A percentile compares a stretch with the other conserved stretches of the same genome.
phyloP scores from a whole-genome alignment of 1,140 invertebrate genomes.

The Bombus terrestris region DNA sequence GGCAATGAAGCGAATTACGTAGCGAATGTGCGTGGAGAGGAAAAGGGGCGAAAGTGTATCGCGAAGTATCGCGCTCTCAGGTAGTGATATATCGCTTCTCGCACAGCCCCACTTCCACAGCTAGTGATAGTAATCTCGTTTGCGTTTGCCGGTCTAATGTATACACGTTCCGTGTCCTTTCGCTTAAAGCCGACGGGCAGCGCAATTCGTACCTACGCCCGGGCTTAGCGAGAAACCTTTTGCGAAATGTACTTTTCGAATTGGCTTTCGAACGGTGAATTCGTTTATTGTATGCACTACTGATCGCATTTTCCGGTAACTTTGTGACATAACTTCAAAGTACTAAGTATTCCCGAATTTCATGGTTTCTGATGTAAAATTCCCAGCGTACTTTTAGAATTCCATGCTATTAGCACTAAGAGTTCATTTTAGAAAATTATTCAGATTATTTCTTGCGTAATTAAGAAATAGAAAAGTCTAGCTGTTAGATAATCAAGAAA shows the following conservation, averaged over 20 bases:
- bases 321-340: neutral
- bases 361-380: neutral
- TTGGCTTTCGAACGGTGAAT: neutral
- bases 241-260: conserved; percentile 12
- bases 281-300: conserved; percentile 8
- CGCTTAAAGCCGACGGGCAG: conserved; percentile 7
- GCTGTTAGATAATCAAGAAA: neutral
- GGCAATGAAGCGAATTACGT: conserved; percentile 72
- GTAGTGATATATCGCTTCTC: conserved; percentile 46
- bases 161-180: conserved; percentile 22
- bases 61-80: conserved; percentile 62
- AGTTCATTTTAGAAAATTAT: neutral
- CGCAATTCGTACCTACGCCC: neutral
- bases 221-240: neutral
- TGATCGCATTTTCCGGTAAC: neutral
- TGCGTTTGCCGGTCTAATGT: conserved; percentile 31
- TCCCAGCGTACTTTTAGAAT: neutral
- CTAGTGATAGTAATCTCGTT: conserved; percentile 49
- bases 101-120: neutral
- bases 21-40: conserved; percentile 59
- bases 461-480: too few relatives aligned
- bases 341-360: neutral
- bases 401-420: neutral
- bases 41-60: conserved; percentile 59
- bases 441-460: too few relatives aligned